phyloP scores from a whole-genome alignment of 2,113 vertebrate species.

The Varanus salvator region DNA sequence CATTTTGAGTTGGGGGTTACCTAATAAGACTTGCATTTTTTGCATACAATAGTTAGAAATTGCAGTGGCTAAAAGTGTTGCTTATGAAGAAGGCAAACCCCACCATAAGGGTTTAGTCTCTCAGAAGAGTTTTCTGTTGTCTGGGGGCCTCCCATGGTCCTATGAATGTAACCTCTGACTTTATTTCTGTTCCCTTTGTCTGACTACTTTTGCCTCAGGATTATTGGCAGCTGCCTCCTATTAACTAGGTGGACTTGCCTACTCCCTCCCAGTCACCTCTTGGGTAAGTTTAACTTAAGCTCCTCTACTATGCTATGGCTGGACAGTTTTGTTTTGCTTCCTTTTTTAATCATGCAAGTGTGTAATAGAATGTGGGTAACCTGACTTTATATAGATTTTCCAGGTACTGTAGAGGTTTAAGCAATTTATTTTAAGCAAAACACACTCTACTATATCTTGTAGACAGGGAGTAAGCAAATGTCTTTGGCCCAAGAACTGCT shows the following conservation, averaged over 20 bases:
- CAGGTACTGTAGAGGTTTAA: background rate
- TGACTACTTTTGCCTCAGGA: background rate
- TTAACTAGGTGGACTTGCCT: background rate
- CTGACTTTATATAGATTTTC: background rate
- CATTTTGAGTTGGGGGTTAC: no score
- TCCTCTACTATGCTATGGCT: background rate
- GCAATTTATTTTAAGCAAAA: background rate
- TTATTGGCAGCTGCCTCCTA: background rate
- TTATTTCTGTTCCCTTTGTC: background rate
- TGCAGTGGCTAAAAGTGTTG: background rate
- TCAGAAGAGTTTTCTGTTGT: background rate
- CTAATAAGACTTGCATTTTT: no score
- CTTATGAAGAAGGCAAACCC: background rate
- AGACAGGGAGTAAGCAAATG: no score
- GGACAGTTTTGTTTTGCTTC: background rate
- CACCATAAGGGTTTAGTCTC: background rate
- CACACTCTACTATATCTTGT: background rate
- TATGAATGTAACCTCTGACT: background rate
- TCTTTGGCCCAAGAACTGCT: no score
- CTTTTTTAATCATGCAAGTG: no score
- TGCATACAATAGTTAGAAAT: background rate
- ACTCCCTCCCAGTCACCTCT: background rate
- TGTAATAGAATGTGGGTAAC: no score
- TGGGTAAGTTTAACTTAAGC: background rate
- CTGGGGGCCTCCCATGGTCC: background rate